Base-by-base conservation (phyloP, 2,113 vertebrate genomes). In the Bubalus kerabau region DNA sequence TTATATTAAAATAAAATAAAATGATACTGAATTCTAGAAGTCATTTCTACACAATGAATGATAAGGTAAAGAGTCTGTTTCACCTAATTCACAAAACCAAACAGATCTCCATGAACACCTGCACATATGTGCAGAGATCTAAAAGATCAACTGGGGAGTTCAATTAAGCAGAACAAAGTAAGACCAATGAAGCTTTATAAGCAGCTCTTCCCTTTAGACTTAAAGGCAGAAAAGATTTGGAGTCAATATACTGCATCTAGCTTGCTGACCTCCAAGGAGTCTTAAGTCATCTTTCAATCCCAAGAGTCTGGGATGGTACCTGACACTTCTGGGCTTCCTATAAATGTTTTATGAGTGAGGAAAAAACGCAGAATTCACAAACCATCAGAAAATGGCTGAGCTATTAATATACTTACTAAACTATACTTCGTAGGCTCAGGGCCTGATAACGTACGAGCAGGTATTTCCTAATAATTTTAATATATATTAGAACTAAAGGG, bases 391-490 rank as follows among this genome's bases (percentile, higher is more conserved):
- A 88, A 91, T 95, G 43, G 43, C 28, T 60, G 40, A 92, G 17
- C 14, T 81, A 12, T 23, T 36, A 23, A 71, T 9, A 36, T n/a
- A 67, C 12, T 64, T 71, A 91, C 0, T 59, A 46, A 5, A 83
- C 28, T 78, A 40, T 67, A 85, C 32, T 84, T 83, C 87, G n/a
- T 71, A 94, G 95, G 36, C 16, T 62, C 43, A 50, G 46, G 57
- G 23, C 13, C 32, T 88, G 11, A 86, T 48, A 86, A 92, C 3
- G 7, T n/a, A 94, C 23, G 95, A 90, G 48, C 30, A 86, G 5
- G 4, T 84, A 80, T 16, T 97, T 94, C 88, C 16, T 54, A 93
- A 67, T 59, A 80, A 89, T 59, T 95, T 92, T 57, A 96, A 71
- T 30, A 60, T 4, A 30, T 60, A 95, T 71, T 74, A 93, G 74